A percentile compares a stretch with the other conserved stretches of the same genome.
Evolutionary conservation across 2,113 vertebrate genomes (phyloP).

Genomic region (Callorhinus ursinus): DNA sequence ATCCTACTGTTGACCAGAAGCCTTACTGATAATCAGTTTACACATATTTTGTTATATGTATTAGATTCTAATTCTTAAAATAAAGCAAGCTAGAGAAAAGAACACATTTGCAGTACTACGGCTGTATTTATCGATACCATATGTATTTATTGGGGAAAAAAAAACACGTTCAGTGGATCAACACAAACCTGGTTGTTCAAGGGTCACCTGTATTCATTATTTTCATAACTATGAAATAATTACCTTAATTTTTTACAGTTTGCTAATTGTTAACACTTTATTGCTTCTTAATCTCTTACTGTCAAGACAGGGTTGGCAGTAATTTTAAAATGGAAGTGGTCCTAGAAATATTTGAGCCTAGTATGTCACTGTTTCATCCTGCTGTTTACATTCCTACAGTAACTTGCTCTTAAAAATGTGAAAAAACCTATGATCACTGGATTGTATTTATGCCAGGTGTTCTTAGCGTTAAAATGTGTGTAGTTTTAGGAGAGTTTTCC

Average conservation of each 20-base stretch:
- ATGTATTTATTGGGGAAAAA: neutral
- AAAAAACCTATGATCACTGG: neutral
- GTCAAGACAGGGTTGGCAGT: neutral
- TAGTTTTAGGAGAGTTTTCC: neutral
- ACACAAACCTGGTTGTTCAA: neutral
- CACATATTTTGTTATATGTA: neutral
- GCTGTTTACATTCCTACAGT: neutral
- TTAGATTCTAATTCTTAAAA: neutral
- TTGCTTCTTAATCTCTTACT: neutral
- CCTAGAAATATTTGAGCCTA: neutral
- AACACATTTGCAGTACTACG: neutral
- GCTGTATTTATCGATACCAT: neutral
- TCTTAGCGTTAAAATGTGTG: neutral
- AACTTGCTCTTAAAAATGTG: neutral
- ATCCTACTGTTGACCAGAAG: neutral
- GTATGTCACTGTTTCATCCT: neutral
- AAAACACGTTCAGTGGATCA: neutral
- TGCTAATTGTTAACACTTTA: neutral
- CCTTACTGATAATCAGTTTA: neutral
- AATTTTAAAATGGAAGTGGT: neutral
- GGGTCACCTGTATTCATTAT: neutral
- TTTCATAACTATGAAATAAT: constrained; percentile 24
- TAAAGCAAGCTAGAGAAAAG: neutral
- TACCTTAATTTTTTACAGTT: neutral
- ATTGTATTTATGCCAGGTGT: neutral